Conservation (phyloP, 2,113 vertebrate genomes). For the Cephalopterus ornatus region DNA sequence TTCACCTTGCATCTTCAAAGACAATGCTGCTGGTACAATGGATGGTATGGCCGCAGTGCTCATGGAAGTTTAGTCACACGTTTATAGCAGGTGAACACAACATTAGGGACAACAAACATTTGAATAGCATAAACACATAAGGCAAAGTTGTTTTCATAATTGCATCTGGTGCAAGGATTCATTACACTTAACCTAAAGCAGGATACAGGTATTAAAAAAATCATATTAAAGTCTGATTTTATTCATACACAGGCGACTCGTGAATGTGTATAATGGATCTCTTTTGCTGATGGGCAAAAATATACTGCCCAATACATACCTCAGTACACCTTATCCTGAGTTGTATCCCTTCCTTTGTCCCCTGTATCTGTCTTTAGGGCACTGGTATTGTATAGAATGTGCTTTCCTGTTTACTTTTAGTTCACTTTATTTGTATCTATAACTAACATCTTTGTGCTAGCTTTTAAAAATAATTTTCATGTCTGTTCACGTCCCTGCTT, state of each 20-base stretch:
- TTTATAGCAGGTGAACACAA: neutral
- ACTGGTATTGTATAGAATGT: neutral
- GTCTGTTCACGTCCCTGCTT: neutral
- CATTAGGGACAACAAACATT: neutral
- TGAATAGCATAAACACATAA: neutral
- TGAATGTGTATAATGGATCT: neutral
- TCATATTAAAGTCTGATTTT: neutral
- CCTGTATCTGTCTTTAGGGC: neutral
- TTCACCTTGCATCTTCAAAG: neutral
- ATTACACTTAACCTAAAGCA: neutral
- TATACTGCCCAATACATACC: neutral
- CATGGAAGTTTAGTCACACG: neutral
- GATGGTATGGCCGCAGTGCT: rapidly evolving
- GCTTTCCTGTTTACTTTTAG: neutral
- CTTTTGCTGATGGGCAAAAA: neutral
- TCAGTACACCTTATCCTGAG: neutral
- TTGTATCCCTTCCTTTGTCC: neutral
- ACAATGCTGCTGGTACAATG: neutral
- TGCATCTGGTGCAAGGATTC: neutral
- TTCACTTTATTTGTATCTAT: neutral
- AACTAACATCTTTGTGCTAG: neutral
- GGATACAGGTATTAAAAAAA: neutral
- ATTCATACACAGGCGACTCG: neutral
- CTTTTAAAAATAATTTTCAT: neutral
- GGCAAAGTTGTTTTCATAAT: neutral